Percentiles rank a stretch among this genome's conserved stretches.
Evolutionary conservation across 2,113 vertebrate species (phyloP).

Genomic region (Stigmatopora argus): DNA sequence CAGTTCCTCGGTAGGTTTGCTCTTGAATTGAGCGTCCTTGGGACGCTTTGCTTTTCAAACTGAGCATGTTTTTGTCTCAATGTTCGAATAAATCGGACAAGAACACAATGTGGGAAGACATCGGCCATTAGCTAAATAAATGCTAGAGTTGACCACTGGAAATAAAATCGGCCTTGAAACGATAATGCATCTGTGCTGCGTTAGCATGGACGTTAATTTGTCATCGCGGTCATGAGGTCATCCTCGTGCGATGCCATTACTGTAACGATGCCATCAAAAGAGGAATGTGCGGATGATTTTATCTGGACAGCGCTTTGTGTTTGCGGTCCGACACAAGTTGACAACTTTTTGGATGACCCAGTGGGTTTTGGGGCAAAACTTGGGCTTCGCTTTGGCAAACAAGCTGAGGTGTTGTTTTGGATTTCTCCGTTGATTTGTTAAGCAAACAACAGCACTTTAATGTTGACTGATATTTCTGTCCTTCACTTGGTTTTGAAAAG

Average conservation of each 20-base stretch:
- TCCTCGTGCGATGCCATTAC: not conserved
- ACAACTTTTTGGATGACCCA: not conserved
- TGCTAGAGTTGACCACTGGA: too few species aligned
- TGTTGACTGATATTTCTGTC: not conserved
- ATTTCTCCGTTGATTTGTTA: not conserved
- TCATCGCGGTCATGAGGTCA: not conserved
- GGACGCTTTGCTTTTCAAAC: not conserved
- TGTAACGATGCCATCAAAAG: not conserved
- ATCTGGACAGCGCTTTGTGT: not conserved
- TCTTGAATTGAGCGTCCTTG: not conserved
- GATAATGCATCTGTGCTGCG: constrained; percentile 2
- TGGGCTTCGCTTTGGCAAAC: not conserved
- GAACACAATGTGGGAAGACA: not conserved
- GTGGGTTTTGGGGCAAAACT: not conserved
- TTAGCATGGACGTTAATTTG: not conserved
- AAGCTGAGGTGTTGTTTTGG: not conserved
- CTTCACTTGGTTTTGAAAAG: not conserved
- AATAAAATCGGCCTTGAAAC: not conserved
- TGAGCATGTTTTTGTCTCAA: not conserved
- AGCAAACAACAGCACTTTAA: too few species aligned
- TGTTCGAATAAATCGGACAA: not conserved
- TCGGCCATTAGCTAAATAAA: not conserved
- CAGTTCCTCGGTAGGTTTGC: not conserved
- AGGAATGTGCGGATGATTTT: not conserved
- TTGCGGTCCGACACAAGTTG: not conserved